Evolutionary conservation across 1,140 invertebrate genomes (phyloP).

Genomic region (Condylostylus longicornis): DNA sequence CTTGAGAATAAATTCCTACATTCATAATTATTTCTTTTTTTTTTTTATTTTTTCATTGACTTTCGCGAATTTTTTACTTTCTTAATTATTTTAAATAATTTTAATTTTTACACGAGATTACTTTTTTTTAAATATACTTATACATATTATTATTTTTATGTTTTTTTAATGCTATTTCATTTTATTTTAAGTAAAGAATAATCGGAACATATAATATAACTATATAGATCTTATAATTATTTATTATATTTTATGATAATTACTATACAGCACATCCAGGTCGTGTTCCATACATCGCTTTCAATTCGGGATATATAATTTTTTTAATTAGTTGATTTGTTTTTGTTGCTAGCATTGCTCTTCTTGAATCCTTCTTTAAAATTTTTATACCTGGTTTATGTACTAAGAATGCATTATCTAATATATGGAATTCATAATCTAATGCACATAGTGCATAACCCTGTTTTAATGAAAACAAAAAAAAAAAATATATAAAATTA

Average conservation of each 20-base stretch:
- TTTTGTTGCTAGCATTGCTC: constrained; percentile 57
- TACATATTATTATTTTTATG: no score
- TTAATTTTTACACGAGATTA: no score
- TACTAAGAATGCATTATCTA: constrained; percentile 78
- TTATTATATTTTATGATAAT: constrained; percentile 19
- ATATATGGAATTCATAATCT: constrained; percentile 77
- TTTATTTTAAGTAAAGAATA: no score
- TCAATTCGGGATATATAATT: constrained; percentile 69
- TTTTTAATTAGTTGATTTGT: constrained; percentile 66
- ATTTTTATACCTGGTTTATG: constrained; percentile 77
- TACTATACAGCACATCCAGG: constrained; percentile 68
- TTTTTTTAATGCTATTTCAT: no score
- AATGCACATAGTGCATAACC: constrained; percentile 73
- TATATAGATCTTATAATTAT: not conserved
- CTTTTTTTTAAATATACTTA: no score
- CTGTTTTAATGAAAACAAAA: no score
- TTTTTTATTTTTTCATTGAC: no score
- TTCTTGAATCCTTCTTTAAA: constrained; percentile 55
- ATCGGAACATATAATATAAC: not conserved
- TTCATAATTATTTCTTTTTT: no score
- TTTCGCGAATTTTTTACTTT: no score
- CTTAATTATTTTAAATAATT: no score
- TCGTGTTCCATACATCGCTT: constrained; percentile 61
- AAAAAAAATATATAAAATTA: constrained; percentile 24
- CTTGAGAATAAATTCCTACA: no score